Base-by-base conservation (phyloP, 2,113 vertebrate species). In the Calidris pugnax region DNA sequence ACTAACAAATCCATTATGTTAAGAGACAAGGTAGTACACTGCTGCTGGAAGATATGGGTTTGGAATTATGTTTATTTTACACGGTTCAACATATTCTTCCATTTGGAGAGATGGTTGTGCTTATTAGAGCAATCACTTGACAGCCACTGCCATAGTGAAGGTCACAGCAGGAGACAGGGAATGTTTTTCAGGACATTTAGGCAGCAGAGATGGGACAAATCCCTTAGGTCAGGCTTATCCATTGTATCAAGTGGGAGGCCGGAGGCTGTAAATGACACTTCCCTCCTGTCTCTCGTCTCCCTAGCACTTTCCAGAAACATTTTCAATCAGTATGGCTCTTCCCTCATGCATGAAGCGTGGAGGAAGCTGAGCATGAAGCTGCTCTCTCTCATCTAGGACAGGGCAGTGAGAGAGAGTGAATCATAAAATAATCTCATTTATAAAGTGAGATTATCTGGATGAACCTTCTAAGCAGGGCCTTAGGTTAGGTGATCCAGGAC, bases 1-100 rank as follows among this genome's bases (percentile, higher is more conserved):
- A 33, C 69, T 87, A 87, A 89, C 69, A 96, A 93, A 87, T 87
- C 74, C 84, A 74, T 95, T 92, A 90, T 62, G 59, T 69, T 83
- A 95, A 62, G 45, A 87, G 28, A 37, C 5, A 4, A 57, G 39
- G 45, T 43, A 43, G 41, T 69, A 33, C 0, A 2, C 67, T 92
- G 41, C 84, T 96, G 81, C 74, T 95, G 91, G 77, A 85, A 95
- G 77, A 71, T 50, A 85, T 0, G 4, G 51, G 18, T 30, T 81
- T 81, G 60, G 64, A 92, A 88, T 90, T 56, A 33, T 43, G n/a
- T 55, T 92, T 93, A 80, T 80, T 93, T 92, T 77, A 39, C 72
- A 83, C 0, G 0, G 28, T 48, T 86, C 79, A 75, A 43, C n/a
- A 33, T 55, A 62, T 53, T 89, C 35, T 87, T 72, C 43, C 55